Evolutionary conservation across 2,113 vertebrate genomes (phyloP).

Genomic region (Actenoides lindsayi): DNA sequence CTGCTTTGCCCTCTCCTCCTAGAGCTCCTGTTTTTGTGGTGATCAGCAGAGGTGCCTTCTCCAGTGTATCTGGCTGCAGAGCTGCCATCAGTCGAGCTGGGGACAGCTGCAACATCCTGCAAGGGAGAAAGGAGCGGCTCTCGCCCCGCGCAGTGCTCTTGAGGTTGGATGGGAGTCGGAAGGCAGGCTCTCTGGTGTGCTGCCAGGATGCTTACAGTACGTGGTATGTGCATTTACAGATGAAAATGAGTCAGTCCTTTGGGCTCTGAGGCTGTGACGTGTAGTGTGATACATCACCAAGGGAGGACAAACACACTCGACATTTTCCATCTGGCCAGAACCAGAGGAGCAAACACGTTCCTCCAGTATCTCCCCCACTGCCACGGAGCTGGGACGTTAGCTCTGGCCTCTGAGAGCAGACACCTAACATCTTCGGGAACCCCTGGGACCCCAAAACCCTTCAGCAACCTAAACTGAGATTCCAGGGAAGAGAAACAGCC

Average conservation of each 20-base stretch:
- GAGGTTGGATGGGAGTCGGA: not conserved
- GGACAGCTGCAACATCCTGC: not conserved
- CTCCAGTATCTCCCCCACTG: not conserved
- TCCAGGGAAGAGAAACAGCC: not conserved
- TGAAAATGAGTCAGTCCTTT: not conserved
- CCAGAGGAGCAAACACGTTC: not conserved
- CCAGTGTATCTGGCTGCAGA: not conserved
- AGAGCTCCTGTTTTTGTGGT: not conserved
- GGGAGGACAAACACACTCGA: not conserved
- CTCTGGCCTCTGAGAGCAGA: not conserved
- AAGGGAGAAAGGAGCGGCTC: not conserved
- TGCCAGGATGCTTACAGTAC: not conserved
- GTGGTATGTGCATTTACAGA: not conserved
- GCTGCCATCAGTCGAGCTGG: not conserved
- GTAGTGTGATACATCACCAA: not conserved
- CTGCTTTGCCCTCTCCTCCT: not conserved
- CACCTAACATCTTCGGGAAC: not conserved
- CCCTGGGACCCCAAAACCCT: not conserved
- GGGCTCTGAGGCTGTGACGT: not conserved
- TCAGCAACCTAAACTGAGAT: not conserved
- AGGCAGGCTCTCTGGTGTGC: not conserved
- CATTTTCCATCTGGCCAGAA: not conserved
- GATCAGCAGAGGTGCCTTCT: not conserved
- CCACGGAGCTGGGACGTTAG: fast-evolving
- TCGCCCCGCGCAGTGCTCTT: not conserved